A percentile compares a stretch with the other conserved stretches of the same genome.
Evolutionary conservation across 2,113 vertebrate species (phyloP).

Genomic region (Hydropotes inermis): DNA sequence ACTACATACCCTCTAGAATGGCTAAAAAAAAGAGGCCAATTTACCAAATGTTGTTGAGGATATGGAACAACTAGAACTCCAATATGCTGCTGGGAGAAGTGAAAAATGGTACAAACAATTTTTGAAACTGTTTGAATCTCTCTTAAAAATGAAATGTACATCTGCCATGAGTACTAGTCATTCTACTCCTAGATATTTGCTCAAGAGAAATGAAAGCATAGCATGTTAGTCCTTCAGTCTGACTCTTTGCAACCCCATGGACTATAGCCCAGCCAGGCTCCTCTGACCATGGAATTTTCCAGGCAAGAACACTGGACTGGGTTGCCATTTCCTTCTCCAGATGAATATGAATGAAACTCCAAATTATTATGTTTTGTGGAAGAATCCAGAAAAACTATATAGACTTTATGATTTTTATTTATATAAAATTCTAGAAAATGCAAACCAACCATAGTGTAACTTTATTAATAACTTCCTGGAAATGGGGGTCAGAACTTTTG

Average conservation of each 20-base stretch:
- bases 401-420: background rate
- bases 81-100: background rate
- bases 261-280: background rate
- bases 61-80: background rate
- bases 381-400: background rate
- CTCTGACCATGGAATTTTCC: background rate
- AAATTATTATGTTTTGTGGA: background rate
- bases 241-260: background rate
- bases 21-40: background rate
- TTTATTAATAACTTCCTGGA: background rate
- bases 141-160: background rate
- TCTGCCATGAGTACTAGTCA: background rate
- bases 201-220: background rate
- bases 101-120: background rate
- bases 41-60: background rate
- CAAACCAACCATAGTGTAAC: background rate
- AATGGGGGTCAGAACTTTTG: background rate
- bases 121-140: background rate
- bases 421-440: background rate
- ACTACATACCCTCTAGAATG: background rate
- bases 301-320: background rate
- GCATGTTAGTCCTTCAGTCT: background rate
- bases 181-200: background rate
- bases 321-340: background rate
- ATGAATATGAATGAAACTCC: background rate